These are phyloP conservation scores for Pseudobourletiella spinata DNA, from an alignment of 1,140 invertebrate genomes.

Conservation along the genomic window DNA sequence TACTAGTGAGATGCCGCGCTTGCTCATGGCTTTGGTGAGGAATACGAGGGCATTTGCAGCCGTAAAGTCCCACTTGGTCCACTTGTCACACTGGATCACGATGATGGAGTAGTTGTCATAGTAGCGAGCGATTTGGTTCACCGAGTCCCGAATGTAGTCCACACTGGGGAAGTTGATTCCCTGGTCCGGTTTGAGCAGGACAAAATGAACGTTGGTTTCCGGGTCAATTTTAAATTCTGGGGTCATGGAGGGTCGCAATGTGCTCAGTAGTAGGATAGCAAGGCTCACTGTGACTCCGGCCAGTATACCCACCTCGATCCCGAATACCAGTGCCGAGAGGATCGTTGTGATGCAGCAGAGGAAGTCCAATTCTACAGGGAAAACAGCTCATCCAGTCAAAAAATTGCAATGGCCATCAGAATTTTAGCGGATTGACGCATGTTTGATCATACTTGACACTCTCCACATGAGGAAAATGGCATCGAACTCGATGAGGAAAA, in stretches of 20 bases:
- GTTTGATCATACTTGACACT: constrained; percentile 28
- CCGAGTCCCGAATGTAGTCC: constrained; percentile 71
- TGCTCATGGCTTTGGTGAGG: constrained; percentile 27
- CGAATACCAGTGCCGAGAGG: constrained; percentile 64
- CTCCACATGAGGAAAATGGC: constrained; percentile 36
- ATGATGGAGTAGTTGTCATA: constrained; percentile 9
- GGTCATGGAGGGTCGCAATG: constrained; percentile 15
- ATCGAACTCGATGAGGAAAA: constrained; percentile 38
- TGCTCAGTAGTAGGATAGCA: constrained; percentile 58
- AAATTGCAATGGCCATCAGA: neutral
- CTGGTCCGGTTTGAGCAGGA: constrained; percentile 67
- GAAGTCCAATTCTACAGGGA: constrained; percentile 54
- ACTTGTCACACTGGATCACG: constrained; percentile 29
- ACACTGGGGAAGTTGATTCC: constrained; percentile 77
- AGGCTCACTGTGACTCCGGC: constrained; percentile 76
- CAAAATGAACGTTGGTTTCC: constrained; percentile 56
- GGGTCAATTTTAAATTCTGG: constrained; percentile 3
- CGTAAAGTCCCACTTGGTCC: constrained; percentile 32
- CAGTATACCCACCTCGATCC: constrained; percentile 82
- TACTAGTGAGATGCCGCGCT: constrained; percentile 16
- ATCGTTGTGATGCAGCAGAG: constrained; percentile 72
- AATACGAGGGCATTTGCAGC: constrained; percentile 25
- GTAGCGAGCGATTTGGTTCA: constrained; percentile 40
- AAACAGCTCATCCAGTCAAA: neutral
- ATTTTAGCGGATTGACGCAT: neutral